phyloP scores from a whole-genome alignment of 2,888 invertebrate genomes.

The Balanococcus diminutus region DNA sequence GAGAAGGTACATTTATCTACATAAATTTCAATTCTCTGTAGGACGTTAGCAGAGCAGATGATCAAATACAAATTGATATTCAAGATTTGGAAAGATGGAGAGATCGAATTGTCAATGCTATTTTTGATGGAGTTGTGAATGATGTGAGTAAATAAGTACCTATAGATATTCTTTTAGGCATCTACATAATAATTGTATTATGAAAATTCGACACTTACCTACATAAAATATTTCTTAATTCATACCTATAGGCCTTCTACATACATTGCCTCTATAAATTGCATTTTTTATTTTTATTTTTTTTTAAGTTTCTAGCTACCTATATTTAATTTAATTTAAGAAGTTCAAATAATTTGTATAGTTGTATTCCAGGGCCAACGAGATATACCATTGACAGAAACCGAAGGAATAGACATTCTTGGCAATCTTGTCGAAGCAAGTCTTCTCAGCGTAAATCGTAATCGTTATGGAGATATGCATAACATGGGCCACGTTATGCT shows the following conservation, averaged over 20 bases:
- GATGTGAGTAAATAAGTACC: not conserved
- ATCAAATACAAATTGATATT: slow-evolving; percentile 72
- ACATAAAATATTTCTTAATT: too few species aligned
- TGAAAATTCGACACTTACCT: too few species aligned
- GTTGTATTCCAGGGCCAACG: slow-evolving; percentile 20
- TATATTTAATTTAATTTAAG: not conserved
- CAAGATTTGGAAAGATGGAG: slow-evolving; percentile 78
- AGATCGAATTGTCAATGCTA: slow-evolving; percentile 73
- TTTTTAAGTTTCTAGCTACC: not conserved
- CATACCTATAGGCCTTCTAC: too few species aligned
- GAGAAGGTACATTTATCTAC: too few species aligned
- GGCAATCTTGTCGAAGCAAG: slow-evolving; percentile 82
- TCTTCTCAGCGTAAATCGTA: slow-evolving; percentile 71
- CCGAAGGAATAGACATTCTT: slow-evolving; percentile 75
- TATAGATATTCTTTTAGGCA: too few species aligned
- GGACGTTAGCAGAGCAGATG: slow-evolving; percentile 72
- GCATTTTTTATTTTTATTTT: too few species aligned
- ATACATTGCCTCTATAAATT: too few species aligned
- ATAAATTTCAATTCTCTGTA: too few species aligned
- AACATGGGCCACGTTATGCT: slow-evolving; percentile 82
- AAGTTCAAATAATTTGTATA: not conserved
- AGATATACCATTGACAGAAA: slow-evolving; percentile 66
- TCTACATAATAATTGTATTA: too few species aligned
- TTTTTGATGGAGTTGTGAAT: slow-evolving; percentile 66
- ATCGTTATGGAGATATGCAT: slow-evolving; percentile 79